Conservation (phyloP, 2,888 invertebrate genomes). For the Cantharis lateralis region DNA sequence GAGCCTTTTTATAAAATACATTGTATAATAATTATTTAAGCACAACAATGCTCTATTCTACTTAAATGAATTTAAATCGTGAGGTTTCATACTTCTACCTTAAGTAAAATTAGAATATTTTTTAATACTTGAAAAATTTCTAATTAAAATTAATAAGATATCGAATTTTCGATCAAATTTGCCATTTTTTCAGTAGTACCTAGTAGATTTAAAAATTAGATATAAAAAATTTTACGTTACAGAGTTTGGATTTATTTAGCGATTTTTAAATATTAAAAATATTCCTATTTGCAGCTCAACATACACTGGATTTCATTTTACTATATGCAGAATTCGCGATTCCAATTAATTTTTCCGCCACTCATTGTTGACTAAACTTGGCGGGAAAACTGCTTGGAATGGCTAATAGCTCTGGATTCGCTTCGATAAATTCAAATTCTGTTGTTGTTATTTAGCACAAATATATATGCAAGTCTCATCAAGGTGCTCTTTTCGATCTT, state of each 20-base stretch:
- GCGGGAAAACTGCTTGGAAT: too few species aligned
- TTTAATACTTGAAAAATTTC: not conserved
- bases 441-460: not conserved
- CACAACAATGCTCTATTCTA: not conserved
- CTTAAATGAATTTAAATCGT: not conserved
- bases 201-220: not conserved
- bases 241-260: not conserved
- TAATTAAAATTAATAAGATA: not conserved
- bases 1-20: not conserved
- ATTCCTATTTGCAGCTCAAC: not conserved
- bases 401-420: not conserved
- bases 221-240: not conserved
- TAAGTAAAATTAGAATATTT: not conserved
- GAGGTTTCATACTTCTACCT: not conserved
- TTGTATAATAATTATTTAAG: not conserved
- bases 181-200: not conserved
- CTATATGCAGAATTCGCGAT: too few species aligned
- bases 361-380: too few species aligned
- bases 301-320: too few species aligned
- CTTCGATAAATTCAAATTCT: not conserved
- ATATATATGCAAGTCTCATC: not conserved
- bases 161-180: not conserved
- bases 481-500: not conserved
- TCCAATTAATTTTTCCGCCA: too few species aligned
- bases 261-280: not conserved